Evolutionary conservation across 2,113 vertebrate genomes (phyloP), one percentile per base, ranked within the genome.

Genomic region (Malurus alboscapulatus): DNA sequence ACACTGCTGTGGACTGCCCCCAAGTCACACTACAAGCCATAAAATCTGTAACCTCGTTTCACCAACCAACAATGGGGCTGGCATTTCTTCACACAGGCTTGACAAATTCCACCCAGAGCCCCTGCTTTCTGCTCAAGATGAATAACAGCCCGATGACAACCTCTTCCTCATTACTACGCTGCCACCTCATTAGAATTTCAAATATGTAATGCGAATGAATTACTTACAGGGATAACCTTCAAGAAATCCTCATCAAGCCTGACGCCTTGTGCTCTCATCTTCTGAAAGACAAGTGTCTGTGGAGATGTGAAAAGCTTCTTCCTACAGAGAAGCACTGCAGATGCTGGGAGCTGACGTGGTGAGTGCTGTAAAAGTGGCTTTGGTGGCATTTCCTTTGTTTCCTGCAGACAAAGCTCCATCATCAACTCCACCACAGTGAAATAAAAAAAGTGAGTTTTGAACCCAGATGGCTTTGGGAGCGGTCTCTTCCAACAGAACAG

Each of bases 361-460:
- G 85, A 82, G 62, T 69, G 81, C 84, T 96, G 80, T 55, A 47
- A 75, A 67, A 84, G 78, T 26, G 67, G 78, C 66, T 90, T 76
- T 77, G 88, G 44, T 75, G 91, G 62, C 27, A 34, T 73, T 94
- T 51, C 88, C 93, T 88, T 54, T 89, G 77, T 79, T 80, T 94
- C 94, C 94, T 96, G 96, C 88, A 96, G 94, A 96, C 78, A 95
- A 96, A 94, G 67, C 93, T 96, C 85, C 77, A 86, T 80, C 93
- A 94, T 95, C 87, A 96, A 92, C 90, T 96, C 82, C 94, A 93
- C 30, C 84, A 93, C 66, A 95, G 92, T 92, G 91, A 95, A 95
- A 94, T 91, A 50, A 65, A 77, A 77, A 50, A 62, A 58, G 34
- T 58, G 45, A 71, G 20, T 86, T 95, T 90, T 67, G 85, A 96